Evolutionary conservation across 2,888 invertebrate genomes (phyloP), one percentile per base, ranked within the genome.

Genomic region (Andrena bucephala): DNA sequence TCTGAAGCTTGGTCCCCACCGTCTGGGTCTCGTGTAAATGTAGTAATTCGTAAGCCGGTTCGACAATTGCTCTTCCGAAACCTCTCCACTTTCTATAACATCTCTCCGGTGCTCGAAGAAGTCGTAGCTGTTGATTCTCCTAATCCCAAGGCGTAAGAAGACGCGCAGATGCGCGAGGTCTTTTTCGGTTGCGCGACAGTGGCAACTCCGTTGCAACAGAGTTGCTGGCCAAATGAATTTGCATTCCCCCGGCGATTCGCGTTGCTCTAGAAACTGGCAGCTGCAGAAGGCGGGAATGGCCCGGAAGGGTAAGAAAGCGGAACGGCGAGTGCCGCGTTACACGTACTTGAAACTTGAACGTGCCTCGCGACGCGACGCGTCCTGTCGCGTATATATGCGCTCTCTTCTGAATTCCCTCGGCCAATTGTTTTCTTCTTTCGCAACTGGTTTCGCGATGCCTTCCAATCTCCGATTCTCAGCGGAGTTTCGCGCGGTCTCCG

Each of bases 221-320:
- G 73, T 84, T 52, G 77, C 77, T 67, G 57, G 68, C 50, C 29
- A 72, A 76, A 79, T 27, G 72, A 62, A 87, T 85, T 83, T 78
- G 79, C 83, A 71, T 81, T 87, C 54, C 59, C 73, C 82, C 60
- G 24, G 72, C 75, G 81, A 80, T 66, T 33, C 63, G 66, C 77
- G 71, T 76, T 87, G 87, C 82, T 89, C 88, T 88, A 88, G 86
- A 89, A 88, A 89, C 71, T 84, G 84, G 20, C 84, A 85, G 69
- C 73, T 70, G 69, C 81, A n/a, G 27, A 74, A 72, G 85, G 83
- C 73, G 86, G 80, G 87, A 91, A 87, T 92, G 93, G 87, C 92
- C 93, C 92, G 93, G 90, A 93, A 93, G 93, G 90, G 91, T 90
- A 93, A 92, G 93, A 93, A 93, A 93, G 93, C 93, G 93, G 92